phyloP scores from a whole-genome alignment of 2,888 invertebrate species.

The Tanytarsus gracilentus region DNA sequence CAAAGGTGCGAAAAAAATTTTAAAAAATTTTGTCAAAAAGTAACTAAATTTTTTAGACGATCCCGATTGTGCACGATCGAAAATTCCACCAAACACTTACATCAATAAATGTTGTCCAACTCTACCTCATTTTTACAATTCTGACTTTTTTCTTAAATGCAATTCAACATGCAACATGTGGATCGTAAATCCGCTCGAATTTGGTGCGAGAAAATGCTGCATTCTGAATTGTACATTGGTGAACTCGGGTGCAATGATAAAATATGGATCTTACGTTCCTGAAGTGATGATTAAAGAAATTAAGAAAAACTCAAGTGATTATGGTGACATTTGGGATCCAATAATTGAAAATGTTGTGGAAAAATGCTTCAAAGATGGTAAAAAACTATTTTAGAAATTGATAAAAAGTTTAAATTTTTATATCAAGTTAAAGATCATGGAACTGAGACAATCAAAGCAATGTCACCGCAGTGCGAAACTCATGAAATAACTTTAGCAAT shows the following conservation, averaged over 20 bases:
- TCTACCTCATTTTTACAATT: not conserved
- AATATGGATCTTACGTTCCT: not conserved
- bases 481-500: not conserved
- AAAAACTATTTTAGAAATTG: not conserved
- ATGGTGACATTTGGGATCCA: not conserved
- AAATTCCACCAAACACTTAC: not conserved
- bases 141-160: not conserved
- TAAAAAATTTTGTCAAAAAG: too few relatives aligned
- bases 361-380: not conserved
- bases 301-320: not conserved
- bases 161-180: not conserved
- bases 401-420: not conserved
- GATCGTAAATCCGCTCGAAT: not conserved
- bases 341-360: not conserved
- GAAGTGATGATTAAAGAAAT: not conserved
- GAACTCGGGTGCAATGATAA: not conserved
- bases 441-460: not conserved
- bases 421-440: too few relatives aligned
- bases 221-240: not conserved
- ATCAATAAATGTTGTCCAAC: not conserved
- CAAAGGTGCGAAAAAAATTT: too few relatives aligned
- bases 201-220: not conserved
- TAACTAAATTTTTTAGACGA: not conserved
- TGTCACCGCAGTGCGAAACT: not conserved
- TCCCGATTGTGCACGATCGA: not conserved